Evolutionary conservation across 2,888 invertebrate species (phyloP), one percentile per base, ranked within the genome.

Genomic region (Thera obeliscata): DNA sequence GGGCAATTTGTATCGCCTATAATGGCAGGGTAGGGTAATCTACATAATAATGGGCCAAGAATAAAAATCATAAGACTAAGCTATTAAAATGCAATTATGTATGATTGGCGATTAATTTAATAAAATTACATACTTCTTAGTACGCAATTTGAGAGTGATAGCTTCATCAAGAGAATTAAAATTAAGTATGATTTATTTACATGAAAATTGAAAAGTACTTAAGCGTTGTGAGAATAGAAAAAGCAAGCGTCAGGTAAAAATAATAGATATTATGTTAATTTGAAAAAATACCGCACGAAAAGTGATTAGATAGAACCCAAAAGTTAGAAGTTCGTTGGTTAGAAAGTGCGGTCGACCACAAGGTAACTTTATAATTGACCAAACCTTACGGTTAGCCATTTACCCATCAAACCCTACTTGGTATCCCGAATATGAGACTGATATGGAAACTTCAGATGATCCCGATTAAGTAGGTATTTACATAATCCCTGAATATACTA

Each of bases 21-120:
- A 79, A 76, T 75, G 70, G 61, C 69, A 64, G 71, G 64, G 73
- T 76, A 76, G 78, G 76, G 71, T 73, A 58, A 67, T 67, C 49
- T 61, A 76, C 64, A 73, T 89, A 87, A 88, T 88, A 81, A 82
- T 78, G 75, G 79, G 74, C 78, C 74, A 76, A 67, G 76, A 74
- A 74, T 73, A 72, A 80, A 82, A 78, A 81, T 79, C 79, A 33
- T 49, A 58, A 81, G 81, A 77, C 82, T 85, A 54, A 54, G 63
- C 58, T 68, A 88, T 87, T 89, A 87, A 87, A 86, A 84, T 80
- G 85, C 86, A 83, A 87, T 88, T 87, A 84, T 81, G 81, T 83
- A 82, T 83, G 86, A 87, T 86, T 82, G 83, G 81, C 82, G 81
- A 81, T 85, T 88, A 86, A 83, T 80, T 85, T 80, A 80, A 79